These are phyloP conservation scores for Arge pagana DNA, from an alignment of 2,888 invertebrate genomes.

Conservation along the genomic window DNA sequence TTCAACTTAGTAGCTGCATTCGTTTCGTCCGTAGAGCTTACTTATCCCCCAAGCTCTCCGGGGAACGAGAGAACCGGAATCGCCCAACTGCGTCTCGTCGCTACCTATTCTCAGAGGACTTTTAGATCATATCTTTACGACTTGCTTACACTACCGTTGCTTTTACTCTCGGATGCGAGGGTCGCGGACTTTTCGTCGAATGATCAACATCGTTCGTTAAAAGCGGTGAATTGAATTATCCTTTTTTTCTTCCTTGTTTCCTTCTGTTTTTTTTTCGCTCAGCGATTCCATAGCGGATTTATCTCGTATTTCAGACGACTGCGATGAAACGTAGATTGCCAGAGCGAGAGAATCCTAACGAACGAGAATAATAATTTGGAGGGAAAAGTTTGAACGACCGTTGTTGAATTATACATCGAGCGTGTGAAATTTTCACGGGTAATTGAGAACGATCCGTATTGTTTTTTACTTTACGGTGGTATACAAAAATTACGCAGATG, in stretches of 20 bases:
- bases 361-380: neutral
- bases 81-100: conserved; percentile 3
- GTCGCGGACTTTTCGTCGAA: conserved; percentile 10
- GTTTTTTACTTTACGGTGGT: neutral
- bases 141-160: conserved; percentile 7
- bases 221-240: neutral
- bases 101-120: conserved; percentile 11
- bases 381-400: neutral
- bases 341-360: too few species aligned
- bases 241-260: too few species aligned
- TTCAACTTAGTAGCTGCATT: too few species aligned
- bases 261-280: too few species aligned
- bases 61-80: conserved; percentile 8
- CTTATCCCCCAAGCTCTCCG: conserved; percentile 14
- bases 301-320: too few species aligned
- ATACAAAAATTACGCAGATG: conserved; percentile 44
- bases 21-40: too few species aligned
- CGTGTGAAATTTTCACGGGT: neutral
- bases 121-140: conserved; percentile 6
- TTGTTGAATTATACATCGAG: neutral
- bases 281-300: neutral
- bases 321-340: too few species aligned
- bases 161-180: conserved; percentile 3
- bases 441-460: neutral
- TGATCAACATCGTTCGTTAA: neutral